Evolutionary conservation across 2,888 invertebrate species (phyloP), one percentile per base, ranked within the genome.

Genomic region (Antheraea yamamai): DNA sequence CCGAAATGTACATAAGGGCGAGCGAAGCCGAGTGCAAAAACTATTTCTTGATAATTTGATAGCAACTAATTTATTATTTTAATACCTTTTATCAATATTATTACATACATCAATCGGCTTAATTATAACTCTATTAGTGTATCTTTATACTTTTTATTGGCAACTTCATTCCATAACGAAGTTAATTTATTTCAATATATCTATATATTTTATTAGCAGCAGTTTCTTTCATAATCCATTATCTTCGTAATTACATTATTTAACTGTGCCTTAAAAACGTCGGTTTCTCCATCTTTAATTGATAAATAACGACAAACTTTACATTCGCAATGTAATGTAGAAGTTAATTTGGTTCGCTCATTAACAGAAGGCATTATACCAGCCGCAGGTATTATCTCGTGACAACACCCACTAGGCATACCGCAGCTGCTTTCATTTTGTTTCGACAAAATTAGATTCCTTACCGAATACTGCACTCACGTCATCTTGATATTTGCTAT

Each of bases 361-460:
- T 82, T 83, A 81, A 75, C 51, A 71, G 52, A 39, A 68, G 76
- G 75, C 73, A 76, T 77, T 77, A 76, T 76, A 75, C 71, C 70
- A 79, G 74, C 76, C 78, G 55, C 73, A 76, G 76, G 74, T 75
- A 71, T 74, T 76, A 26, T 72, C 73, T 77, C 66, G 52, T 74
- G 77, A 74, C 76, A 75, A 72, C 61, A 73, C 61, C 47, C 72
- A 73, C 75, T 73, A 39, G 58, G 70, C 30, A 70, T 71, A 73
- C 73, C 76, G 58, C 72, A 73, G 72, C 74, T 72, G 72, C 66
- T 68, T 78, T 73, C 77, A 81, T 79, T 79, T 78, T 74, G 78
- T 81, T 80, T 79, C 78, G 76, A 75, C 78, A 77, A 79, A 81
- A 83, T 81, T 79, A 80, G 77, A 79, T 77, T 78, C 73, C 74